Conservation (phyloP, 2,113 vertebrate genomes). For the Tachycineta bicolor region DNA sequence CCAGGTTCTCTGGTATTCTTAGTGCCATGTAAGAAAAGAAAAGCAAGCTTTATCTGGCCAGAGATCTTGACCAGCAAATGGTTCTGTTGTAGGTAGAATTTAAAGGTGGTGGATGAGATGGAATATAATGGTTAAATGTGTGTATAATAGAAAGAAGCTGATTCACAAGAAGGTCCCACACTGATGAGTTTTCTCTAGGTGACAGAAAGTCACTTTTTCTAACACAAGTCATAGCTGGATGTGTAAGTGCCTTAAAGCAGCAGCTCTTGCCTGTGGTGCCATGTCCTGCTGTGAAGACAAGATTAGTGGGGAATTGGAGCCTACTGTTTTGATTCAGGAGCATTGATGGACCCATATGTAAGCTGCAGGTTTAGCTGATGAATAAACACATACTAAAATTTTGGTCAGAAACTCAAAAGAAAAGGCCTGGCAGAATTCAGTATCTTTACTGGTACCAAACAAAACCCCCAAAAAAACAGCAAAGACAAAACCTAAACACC, state of each 20-base stretch:
- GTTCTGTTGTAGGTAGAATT: background rate
- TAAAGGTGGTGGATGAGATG: background rate
- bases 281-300: conserved; percentile 10
- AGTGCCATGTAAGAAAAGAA: background rate
- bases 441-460: background rate
- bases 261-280: background rate
- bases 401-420: background rate
- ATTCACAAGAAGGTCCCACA: background rate
- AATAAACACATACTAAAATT: conserved; percentile 26
- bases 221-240: background rate
- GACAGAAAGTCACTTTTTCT: background rate
- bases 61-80: background rate
- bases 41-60: background rate
- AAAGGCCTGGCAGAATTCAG: background rate
- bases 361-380: conserved; percentile 12
- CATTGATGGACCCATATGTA: conserved; percentile 6
- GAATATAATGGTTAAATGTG: background rate
- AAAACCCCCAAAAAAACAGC: no score
- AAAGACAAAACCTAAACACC: rapidly evolving
- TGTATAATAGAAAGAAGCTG: background rate
- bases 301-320: conserved; percentile 29
- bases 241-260: background rate
- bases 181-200: background rate
- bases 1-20: background rate
- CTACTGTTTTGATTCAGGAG: conserved; percentile 12